These are phyloP conservation scores for Megaceryle alcyon DNA, from an alignment of 2,797 vertebrate genomes.

Conservation along the genomic window DNA sequence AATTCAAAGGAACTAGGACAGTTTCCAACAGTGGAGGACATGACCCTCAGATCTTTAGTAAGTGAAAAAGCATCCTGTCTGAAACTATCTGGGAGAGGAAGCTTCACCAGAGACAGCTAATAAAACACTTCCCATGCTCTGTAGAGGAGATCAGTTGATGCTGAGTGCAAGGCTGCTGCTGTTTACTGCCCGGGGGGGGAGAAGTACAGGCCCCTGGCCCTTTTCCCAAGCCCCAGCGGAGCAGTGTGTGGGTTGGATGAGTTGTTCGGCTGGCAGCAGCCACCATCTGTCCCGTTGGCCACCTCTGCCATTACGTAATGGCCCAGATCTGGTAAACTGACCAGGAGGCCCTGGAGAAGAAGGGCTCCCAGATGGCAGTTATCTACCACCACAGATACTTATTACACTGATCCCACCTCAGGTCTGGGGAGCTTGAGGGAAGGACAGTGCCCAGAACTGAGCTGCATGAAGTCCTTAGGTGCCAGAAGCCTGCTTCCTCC, in stretches of 20 bases:
- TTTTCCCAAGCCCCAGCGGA: background rate
- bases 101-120: conserved; percentile 15
- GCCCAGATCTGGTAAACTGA: background rate
- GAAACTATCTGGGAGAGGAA: conserved; percentile 38
- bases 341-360: background rate
- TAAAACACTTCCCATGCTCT: conserved; percentile 8
- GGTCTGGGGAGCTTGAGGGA: background rate
- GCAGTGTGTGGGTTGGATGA: background rate
- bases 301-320: background rate
- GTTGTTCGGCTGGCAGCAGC: background rate
- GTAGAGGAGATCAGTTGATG: background rate
- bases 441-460: background rate
- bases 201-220: background rate
- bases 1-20: conserved; percentile 49
- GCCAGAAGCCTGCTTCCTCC: background rate
- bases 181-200: accelerated
- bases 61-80: conserved; percentile 46
- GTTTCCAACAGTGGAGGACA: conserved; percentile 53
- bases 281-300: conserved; percentile 51
- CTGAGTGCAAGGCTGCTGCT: background rate
- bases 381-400: background rate
- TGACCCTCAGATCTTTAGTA: conserved; percentile 31
- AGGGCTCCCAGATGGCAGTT: conserved; percentile 22
- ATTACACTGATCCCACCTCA: background rate
- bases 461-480: background rate